These are phyloP conservation scores for Ibidorhyncha struthersii DNA, from an alignment of 2,113 vertebrate genomes.

Conservation along the genomic window DNA sequence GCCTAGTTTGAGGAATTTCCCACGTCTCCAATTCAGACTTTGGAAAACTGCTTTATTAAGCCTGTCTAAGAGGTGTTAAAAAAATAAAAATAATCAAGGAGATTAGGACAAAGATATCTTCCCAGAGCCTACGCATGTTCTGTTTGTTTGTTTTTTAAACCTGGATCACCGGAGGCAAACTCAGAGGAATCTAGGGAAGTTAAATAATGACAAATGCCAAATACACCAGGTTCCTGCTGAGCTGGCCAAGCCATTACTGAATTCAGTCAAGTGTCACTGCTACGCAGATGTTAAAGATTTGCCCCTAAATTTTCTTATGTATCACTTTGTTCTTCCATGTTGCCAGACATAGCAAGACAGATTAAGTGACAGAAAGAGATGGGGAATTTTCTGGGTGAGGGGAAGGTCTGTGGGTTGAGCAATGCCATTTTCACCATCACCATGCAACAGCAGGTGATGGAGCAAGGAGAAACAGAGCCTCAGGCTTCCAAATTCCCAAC, in stretches of 20 bases:
- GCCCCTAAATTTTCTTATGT: not conserved
- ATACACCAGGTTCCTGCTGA: not conserved
- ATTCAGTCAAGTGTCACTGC: not conserved
- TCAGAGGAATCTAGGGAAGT: not conserved
- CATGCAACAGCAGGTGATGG: not conserved
- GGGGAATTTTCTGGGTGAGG: not conserved
- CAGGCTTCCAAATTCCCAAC: not conserved
- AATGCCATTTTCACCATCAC: not conserved
- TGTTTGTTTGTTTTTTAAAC: slow-evolving; percentile 30
- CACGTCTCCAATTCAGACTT: slow-evolving; percentile 71
- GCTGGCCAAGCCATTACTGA: not conserved
- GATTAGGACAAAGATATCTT: slow-evolving; percentile 41
- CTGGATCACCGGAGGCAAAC: not conserved
- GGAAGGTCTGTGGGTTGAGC: not conserved
- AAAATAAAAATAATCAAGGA: slow-evolving; percentile 48
- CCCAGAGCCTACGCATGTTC: not conserved
- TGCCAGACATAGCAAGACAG: not conserved
- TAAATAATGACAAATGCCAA: not conserved
- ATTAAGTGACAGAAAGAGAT: not conserved
- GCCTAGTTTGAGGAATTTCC: slow-evolving; percentile 80
- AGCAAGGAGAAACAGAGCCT: not conserved
- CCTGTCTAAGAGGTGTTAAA: slow-evolving; percentile 44
- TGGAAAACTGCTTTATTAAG: slow-evolving; percentile 68
- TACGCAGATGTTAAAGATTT: not conserved
- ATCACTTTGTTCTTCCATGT: not conserved